Base-by-base conservation (phyloP, 2,888 invertebrate species). In the Leptarthrus brevirostris region DNA sequence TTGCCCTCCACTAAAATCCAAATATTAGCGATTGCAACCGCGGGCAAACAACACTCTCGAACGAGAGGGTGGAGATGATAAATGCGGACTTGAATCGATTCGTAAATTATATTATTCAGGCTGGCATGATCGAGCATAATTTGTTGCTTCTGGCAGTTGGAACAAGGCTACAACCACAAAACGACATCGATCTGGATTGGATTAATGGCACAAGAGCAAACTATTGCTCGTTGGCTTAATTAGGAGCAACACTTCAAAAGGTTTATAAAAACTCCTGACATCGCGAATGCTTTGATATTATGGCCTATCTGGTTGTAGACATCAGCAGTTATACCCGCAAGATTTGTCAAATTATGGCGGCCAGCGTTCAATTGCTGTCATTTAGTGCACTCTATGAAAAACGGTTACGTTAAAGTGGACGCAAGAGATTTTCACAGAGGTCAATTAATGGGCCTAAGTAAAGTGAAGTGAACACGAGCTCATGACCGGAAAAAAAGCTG, bases 271-370 rank as follows among this genome's bases (percentile, higher is more conserved):
- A 34, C 20, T n/a, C 22, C 14, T 24, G 8, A 24, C 47, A n/a
- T 47, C 24, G 40, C 64, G 24, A 58, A 36, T 18, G 24, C 24
- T 26, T 47, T 20, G 24, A 22, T 26, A n/a, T 20, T 47, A 47
- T 47, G 44, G 47, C 47, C 47, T 66, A 47, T 66, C 64, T 47
- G 47, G 16, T 47, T 66, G 47, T 47, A 22, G 64, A 44, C 47
- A 47, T 66, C 64, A 66, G 44, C 24, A n/a, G n/a, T 34, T 26
- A 66, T 20, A 34, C 24, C 47, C 24, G 20, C 24, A 47, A 66
- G 44, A 66, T 66, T 66, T 66, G 64, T 66, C 64, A 66, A 66
- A 24, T 47, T 66, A 66, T 47, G 44, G 64, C 64, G 64, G 64
- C 47, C 64, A 66, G 44, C 24, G 64, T 66, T 66, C 47, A 47